Conservation (phyloP, 2,113 vertebrate genomes). For the Istiophorus platypterus region DNA sequence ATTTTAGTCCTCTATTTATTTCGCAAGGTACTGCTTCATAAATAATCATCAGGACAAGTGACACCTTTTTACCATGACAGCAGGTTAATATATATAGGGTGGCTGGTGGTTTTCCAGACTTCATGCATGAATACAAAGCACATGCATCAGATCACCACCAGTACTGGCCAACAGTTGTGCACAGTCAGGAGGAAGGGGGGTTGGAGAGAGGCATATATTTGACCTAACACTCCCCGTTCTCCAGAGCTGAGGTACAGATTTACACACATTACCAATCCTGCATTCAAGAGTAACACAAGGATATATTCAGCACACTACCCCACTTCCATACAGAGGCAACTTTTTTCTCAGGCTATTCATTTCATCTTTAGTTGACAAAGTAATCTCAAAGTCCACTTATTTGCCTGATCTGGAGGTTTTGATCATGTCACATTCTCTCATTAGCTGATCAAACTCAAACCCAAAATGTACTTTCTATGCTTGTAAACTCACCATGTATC, state of each 20-base stretch:
- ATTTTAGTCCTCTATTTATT: background rate
- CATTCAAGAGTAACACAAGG: background rate
- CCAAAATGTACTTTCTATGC: too few relatives aligned
- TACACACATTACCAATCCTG: background rate
- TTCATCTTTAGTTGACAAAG: background rate
- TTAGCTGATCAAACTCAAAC: background rate
- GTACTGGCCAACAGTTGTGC: background rate
- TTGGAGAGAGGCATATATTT: background rate
- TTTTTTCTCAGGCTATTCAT: background rate
- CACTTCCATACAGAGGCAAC: background rate
- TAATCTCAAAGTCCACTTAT: background rate
- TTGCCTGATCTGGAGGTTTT: background rate
- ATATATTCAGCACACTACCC: background rate
- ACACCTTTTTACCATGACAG: background rate
- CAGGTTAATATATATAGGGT: background rate
- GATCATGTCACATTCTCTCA: background rate
- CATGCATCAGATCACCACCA: slow-evolving; percentile 42
- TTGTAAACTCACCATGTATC: background rate
- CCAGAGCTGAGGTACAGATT: background rate
- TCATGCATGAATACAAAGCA: slow-evolving; percentile 29
- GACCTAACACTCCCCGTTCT: slow-evolving; percentile 9
- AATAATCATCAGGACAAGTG: background rate
- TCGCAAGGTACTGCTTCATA: background rate
- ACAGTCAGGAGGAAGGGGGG: too few relatives aligned
- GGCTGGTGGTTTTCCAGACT: slow-evolving; percentile 47